A percentile compares a stretch with the other conserved stretches of the same genome.
These are phyloP conservation scores for Anableps anableps DNA, from an alignment of 2,797 vertebrate species.

Conservation along the genomic window DNA sequence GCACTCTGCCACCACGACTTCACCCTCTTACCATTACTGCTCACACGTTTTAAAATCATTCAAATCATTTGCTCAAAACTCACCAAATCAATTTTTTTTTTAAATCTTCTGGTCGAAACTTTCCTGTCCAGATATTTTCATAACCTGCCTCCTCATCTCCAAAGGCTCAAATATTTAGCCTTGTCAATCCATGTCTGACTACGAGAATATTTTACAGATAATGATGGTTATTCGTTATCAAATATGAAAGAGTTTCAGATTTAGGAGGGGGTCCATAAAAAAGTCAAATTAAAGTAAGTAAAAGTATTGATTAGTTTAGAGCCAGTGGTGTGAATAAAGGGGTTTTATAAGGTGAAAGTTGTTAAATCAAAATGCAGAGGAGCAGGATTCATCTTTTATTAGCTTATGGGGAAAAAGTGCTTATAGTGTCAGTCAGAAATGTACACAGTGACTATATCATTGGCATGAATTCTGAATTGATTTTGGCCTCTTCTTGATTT, in stretches of 20 bases:
- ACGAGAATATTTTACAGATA: not conserved
- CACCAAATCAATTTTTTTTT: not conserved
- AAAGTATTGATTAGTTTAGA: not conserved
- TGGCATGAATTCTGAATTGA: not conserved
- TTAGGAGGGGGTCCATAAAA: not conserved
- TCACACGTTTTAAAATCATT: conserved; percentile 30
- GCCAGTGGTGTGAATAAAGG: not conserved
- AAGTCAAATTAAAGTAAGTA: not conserved
- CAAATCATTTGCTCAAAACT: conserved; percentile 26
- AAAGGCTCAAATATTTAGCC: not conserved
- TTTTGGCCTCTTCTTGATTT: not conserved
- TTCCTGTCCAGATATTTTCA: not conserved
- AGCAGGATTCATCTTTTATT: not conserved
- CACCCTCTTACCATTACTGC: conserved; percentile 15
- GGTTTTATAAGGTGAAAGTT: not conserved
- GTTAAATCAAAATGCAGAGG: not conserved
- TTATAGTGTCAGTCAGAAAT: not conserved
- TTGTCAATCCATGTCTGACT: not conserved
- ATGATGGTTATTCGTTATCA: not conserved
- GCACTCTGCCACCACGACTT: conserved; percentile 42
- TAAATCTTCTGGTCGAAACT: not conserved
- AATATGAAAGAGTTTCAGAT: not conserved
- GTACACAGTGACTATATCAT: not conserved
- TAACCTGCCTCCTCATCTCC: not conserved
- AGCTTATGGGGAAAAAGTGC: not conserved